Evolutionary conservation across 2,888 invertebrate species (phyloP).

Genomic region (Drosophila niveifrons): DNA sequence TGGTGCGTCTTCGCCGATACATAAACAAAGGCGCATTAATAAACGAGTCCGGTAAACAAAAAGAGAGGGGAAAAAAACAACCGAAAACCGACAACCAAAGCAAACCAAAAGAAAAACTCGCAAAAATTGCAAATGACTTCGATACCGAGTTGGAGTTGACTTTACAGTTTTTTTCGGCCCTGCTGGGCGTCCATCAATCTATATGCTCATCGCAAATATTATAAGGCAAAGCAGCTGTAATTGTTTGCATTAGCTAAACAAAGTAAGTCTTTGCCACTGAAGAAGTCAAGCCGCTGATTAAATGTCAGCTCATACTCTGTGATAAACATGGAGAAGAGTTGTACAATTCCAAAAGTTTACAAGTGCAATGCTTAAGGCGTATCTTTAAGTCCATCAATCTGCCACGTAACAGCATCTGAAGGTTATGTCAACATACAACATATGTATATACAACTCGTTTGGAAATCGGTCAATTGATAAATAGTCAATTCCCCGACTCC

Average conservation of each 20-base stretch:
- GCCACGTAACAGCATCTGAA: slow-evolving; percentile 26
- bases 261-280: slow-evolving; percentile 55
- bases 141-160: slow-evolving; percentile 19
- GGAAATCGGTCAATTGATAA: slow-evolving; percentile 36
- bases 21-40: slow-evolving; percentile 62
- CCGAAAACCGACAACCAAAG: slow-evolving; percentile 9
- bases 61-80: slow-evolving; percentile 1
- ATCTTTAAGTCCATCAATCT: background rate
- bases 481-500: slow-evolving; percentile 8
- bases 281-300: slow-evolving; percentile 53
- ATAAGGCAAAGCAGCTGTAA: slow-evolving; percentile 16
- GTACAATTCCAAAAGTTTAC: background rate
- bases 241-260: slow-evolving; percentile 43
- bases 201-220: slow-evolving; percentile 35
- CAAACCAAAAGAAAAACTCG: slow-evolving; percentile 27
- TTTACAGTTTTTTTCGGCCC: slow-evolving; percentile 30
- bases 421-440: slow-evolving; percentile 29
- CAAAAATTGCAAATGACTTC: slow-evolving; percentile 47
- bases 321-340: background rate
- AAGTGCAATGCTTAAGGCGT: background rate
- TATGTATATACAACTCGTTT: slow-evolving; percentile 9
- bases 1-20: slow-evolving; percentile 58
- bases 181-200: slow-evolving; percentile 26
- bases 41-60: slow-evolving; percentile 56
- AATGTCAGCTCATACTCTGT: slow-evolving; percentile 36